Evolutionary conservation across 1,140 invertebrate genomes (phyloP), one percentile per base, ranked within the genome.

Genomic region (Trichonephila clavipes): DNA sequence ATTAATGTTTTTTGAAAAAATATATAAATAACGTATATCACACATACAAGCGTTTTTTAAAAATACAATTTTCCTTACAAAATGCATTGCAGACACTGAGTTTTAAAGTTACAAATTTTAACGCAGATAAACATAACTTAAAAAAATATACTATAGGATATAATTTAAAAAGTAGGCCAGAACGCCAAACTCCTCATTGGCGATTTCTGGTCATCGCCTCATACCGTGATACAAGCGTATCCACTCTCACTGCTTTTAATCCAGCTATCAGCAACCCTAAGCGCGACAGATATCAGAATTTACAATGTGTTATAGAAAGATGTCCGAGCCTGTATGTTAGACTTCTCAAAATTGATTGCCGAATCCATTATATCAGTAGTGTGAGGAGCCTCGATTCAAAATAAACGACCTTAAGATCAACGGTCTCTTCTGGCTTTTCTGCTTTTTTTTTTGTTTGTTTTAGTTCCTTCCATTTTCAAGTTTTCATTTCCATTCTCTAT

Each of bases 251-350:
- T 24, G 58, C 62, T 89, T 89, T 89, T 89, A 89, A 89, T 89
- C 88, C 88, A 77, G 1, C 64, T 89, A 62, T 72, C 86, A 44
- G 88, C 88, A 89, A 89, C 88, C 88, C 64, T 89, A 89, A 72
- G 58, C 12, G 28, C 64, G 88, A 72, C 64, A 89, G 88, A 89
- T 89, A 89, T 77, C 88, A 89, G 88, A 89, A 89, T 89, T 89
- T 89, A 89, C 88, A 89, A 89, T 89, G 88, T 77, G 28, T 89
- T 89, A 89, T 58, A 61, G 66, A 77, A 16, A 69, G 51, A 69
- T 66, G 88, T 89, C 88, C 64, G 44, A 89, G 51, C n/a, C 61
- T 88, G 62, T 34, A 58, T 19, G 85, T 28, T 59, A 34, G 88
- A 72, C 62, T 59, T 51, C 28, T 58, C 40, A 51, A 77, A 62